Conservation (phyloP, 1,140 invertebrate species). For the Philaenus spumarius region DNA sequence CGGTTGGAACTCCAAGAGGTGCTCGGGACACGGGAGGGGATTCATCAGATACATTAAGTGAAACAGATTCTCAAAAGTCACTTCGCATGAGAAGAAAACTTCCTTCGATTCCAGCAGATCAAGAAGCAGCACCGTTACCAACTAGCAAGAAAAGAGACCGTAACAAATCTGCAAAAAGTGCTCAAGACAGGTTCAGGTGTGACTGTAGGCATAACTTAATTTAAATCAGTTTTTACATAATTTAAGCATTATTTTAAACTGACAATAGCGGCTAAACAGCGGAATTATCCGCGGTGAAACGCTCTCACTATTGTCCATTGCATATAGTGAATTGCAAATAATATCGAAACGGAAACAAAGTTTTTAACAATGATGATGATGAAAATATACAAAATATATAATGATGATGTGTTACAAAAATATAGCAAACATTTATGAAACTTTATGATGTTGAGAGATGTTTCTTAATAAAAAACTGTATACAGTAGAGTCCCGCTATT, state of each 20-base stretch:
- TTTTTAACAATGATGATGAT: no score
- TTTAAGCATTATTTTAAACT: neutral
- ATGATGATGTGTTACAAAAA: no score
- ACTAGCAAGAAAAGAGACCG: conserved; percentile 38
- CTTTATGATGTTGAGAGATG: no score
- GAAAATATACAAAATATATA: no score
- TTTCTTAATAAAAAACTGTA: no score
- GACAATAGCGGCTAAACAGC: no score
- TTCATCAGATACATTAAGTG: conserved; percentile 47
- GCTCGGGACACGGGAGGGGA: conserved; percentile 39
- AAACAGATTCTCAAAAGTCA: conserved; percentile 47
- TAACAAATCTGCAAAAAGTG: conserved; percentile 23
- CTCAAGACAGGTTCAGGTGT: conserved; percentile 31
- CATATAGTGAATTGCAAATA: no score
- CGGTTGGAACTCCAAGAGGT: conserved; percentile 40
- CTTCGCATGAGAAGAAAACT: conserved; percentile 49
- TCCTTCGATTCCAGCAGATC: conserved; percentile 50
- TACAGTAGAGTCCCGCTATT: no score
- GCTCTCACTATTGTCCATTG: no score
- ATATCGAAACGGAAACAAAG: no score
- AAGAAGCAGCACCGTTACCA: conserved; percentile 46
- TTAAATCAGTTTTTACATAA: neutral
- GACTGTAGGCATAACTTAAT: neutral
- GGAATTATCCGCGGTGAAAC: no score
- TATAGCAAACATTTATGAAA: no score